These are phyloP conservation scores for Microcebus murinus DNA, from an alignment of 2,113 vertebrate genomes.

Conservation along the genomic window DNA sequence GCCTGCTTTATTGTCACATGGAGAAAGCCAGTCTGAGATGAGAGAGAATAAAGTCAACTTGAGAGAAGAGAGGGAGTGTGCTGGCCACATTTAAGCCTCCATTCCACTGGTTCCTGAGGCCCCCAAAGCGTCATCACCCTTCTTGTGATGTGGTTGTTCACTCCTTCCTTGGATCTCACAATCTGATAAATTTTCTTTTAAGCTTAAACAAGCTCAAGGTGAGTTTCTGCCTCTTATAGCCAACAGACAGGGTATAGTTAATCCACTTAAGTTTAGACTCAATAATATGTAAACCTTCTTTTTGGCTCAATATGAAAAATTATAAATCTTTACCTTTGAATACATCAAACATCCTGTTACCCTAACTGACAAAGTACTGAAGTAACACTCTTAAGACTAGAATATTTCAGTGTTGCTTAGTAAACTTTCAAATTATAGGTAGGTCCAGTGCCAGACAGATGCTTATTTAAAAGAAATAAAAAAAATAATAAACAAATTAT, in stretches of 20 bases:
- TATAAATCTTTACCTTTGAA: neutral
- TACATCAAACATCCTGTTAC: constrained; percentile 2
- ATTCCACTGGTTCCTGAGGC: neutral
- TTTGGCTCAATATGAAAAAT: constrained; percentile 21
- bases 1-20: neutral
- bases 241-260: neutral
- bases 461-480: too few species aligned
- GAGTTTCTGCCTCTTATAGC: neutral
- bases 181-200: constrained; percentile 8
- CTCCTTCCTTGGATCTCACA: neutral
- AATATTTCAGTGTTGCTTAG: neutral
- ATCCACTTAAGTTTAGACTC: constrained; percentile 14
- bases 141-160: neutral
- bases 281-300: constrained; percentile 25
- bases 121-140: neutral
- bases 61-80: neutral
- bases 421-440: constrained; percentile 18
- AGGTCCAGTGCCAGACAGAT: too few species aligned
- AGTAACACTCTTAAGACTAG: constrained; percentile 15
- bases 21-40: neutral
- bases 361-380: neutral
- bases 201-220: constrained; percentile 23
- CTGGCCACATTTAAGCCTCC: neutral
- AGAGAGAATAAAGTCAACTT: constrained; percentile 8
- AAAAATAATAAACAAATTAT: too few species aligned